These are phyloP conservation scores for Periophthalmodon schlosseri DNA, from an alignment of 2,113 vertebrate species.

Conservation along the genomic window DNA sequence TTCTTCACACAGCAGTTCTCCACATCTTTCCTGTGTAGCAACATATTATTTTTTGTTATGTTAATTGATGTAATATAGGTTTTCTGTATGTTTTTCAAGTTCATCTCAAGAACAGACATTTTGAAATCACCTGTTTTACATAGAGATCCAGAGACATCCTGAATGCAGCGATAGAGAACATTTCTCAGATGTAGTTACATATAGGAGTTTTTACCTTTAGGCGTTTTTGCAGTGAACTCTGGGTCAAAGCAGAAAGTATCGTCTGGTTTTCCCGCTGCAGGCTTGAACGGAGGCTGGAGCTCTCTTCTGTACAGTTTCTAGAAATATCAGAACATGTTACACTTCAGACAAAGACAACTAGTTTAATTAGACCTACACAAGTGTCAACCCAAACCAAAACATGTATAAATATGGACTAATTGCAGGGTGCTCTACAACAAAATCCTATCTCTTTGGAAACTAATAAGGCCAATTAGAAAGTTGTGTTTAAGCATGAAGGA, in stretches of 20 bases:
- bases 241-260: slow-evolving; percentile 99
- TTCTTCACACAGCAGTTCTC: too few relatives aligned
- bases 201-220: slow-evolving; percentile 85
- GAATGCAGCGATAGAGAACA: neutral
- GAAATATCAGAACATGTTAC: slow-evolving; percentile 24
- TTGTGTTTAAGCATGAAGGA: neutral
- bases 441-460: too few relatives aligned
- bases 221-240: slow-evolving; percentile 98
- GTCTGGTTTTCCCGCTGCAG: slow-evolving; percentile 94
- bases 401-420: too few relatives aligned
- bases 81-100: too few relatives aligned
- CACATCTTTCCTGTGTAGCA: too few relatives aligned
- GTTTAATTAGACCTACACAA: neutral
- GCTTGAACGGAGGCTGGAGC: slow-evolving; percentile 94
- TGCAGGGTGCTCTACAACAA: too few relatives aligned
- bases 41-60: too few relatives aligned
- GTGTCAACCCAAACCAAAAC: neutral
- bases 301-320: slow-evolving; percentile 94
- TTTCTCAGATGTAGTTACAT: neutral
- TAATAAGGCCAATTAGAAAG: too few relatives aligned
- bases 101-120: too few relatives aligned
- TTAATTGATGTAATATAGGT: too few relatives aligned
- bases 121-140: too few relatives aligned
- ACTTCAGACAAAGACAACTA: neutral
- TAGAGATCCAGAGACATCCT: neutral